Percentiles rank a stretch among this genome's conserved stretches.
phyloP scores from a whole-genome alignment of 2,797 vertebrate species.

The Macroramphosus scolopax region DNA sequence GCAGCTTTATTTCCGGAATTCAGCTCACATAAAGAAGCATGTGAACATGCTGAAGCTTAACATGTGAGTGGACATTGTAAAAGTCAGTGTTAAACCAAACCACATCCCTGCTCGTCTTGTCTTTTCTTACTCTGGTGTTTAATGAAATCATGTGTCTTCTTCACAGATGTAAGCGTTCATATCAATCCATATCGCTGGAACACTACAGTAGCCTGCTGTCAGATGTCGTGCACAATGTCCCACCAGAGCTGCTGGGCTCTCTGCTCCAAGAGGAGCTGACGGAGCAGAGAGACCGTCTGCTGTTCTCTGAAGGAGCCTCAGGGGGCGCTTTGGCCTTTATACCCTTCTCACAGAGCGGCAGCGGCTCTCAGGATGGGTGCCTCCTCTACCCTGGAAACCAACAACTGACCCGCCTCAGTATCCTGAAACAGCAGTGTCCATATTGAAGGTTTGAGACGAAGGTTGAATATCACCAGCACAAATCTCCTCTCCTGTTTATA shows the following conservation, averaged over 20 bases:
- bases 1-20: constrained; percentile 6
- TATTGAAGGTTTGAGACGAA: not conserved
- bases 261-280: constrained; percentile 84
- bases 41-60: constrained; percentile 38
- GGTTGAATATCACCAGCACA: too few species aligned
- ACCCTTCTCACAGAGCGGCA: constrained; percentile 23
- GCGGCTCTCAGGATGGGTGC: constrained; percentile 24
- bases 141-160: not conserved
- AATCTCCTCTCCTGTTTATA: not conserved
- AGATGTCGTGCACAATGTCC: constrained; percentile 61
- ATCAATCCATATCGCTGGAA: fast-evolving
- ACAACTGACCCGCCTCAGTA: constrained; percentile 79
- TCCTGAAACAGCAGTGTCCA: constrained; percentile 63
- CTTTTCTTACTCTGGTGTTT: too few species aligned
- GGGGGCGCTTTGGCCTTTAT: constrained; percentile 79
- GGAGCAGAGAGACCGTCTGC: constrained; percentile 63
- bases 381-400: constrained; percentile 74
- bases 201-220: constrained; percentile 44
- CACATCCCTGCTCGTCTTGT: too few species aligned
- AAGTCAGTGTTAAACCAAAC: not conserved
- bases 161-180: constrained; percentile 50
- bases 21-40: constrained; percentile 5
- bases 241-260: constrained; percentile 68
- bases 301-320: constrained; percentile 74
- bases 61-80: constrained; percentile 44